Conservation (phyloP, 2,797 vertebrate genomes). For the Alectoris magna region DNA sequence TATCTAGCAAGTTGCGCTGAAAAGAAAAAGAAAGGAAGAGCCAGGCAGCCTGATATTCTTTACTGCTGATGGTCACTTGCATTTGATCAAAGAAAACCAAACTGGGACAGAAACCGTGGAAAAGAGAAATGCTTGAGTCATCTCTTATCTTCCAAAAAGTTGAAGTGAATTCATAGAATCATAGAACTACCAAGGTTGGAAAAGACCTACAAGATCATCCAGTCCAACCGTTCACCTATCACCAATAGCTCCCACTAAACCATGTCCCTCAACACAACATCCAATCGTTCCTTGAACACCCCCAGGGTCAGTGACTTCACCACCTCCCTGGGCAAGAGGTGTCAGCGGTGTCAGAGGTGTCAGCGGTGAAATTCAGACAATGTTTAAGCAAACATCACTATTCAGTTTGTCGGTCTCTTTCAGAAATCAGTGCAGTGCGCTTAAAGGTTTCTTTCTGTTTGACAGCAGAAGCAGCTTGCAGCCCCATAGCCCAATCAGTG, state of each 20-base stretch:
- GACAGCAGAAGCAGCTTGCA: not conserved
- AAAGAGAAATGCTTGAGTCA: not conserved
- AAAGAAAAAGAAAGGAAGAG: not conserved
- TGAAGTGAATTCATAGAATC: not conserved
- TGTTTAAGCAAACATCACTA: not conserved
- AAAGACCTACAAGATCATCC: no score
- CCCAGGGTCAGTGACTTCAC: no score
- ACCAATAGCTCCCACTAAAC: no score
- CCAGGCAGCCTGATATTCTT: not conserved
- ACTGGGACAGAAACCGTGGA: not conserved
- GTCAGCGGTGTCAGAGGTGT: not conserved
- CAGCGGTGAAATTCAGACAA: not conserved
- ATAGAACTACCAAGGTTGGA: no score
- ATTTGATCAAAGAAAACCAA: not conserved
- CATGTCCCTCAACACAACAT: no score
- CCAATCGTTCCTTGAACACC: no score
- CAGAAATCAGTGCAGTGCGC: not conserved
- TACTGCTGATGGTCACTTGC: not conserved
- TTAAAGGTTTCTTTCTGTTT: not conserved
- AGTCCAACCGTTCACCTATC: no score
- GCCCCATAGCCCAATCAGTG: not conserved
- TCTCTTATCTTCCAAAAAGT: not conserved
- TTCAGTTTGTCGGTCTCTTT: not conserved
- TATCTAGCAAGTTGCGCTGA: not conserved
- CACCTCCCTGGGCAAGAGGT: no score